Conservation (phyloP, 2,113 vertebrate species). For the Solenodon paradoxus region DNA sequence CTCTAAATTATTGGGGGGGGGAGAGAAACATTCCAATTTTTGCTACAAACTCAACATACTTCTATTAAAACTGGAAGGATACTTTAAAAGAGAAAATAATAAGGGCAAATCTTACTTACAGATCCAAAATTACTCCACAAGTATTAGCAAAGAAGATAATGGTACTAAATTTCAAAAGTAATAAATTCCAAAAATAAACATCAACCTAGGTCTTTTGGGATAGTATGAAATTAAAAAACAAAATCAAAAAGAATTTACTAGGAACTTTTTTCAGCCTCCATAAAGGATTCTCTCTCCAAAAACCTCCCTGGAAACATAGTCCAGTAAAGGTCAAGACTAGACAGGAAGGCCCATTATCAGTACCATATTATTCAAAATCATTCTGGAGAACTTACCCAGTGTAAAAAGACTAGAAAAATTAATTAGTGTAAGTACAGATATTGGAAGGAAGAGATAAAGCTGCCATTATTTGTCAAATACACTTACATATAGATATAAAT, state of each 20-base stretch:
- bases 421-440: neutral
- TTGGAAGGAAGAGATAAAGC: neutral
- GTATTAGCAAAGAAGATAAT: neutral
- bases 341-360: neutral
- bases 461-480: neutral
- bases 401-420: neutral
- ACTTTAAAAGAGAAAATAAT: neutral
- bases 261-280: neutral
- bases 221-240: neutral
- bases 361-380: neutral
- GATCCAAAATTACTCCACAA: neutral
- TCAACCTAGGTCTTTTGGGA: neutral
- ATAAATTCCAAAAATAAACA: neutral
- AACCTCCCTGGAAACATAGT: neutral
- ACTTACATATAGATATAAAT: too few species aligned
- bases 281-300: neutral
- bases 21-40: neutral
- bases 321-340: neutral
- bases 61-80: neutral
- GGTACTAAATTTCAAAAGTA: constrained; percentile 2
- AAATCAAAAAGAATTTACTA: neutral
- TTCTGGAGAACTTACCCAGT: neutral
- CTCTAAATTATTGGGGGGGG: neutral
- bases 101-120: neutral
- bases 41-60: neutral